Evolutionary conservation across 2,113 vertebrate species (phyloP), one percentile per base, ranked within the genome.

Genomic region (Genyomyrus donnyi): DNA sequence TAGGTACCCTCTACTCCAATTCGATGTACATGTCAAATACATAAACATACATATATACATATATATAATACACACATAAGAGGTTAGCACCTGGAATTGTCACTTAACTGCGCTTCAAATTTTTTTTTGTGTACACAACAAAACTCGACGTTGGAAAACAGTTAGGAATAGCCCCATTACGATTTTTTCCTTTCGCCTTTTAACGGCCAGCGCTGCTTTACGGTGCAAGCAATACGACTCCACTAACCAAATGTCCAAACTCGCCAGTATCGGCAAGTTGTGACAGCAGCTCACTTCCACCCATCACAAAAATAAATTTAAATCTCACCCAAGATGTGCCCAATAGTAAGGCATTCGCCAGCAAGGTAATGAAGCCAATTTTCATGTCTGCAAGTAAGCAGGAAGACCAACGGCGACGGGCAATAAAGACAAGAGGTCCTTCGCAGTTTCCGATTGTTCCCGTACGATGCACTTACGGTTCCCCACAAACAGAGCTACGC

Each of bases 301-400:
- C 24, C 85, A 52, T 27, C 8, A 24, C 24, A 24, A n/a, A 49
- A 86, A 86, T 27, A 49, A 31, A 84, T 84, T 93, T 89, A 0
- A 93, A 94, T 90, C 91, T 96, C 95, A 96, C 96, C 96, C 88
- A 94, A 90, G 95, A 96, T 92, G 95, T 92, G 88, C 92, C 94
- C 92, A 92, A 92, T 89, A 95, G 92, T 91, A 95, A 93, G 93
- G 94, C 93, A 93, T 93, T 95, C 93, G 94, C 92, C 94, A 96
- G 90, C 90, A 94, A 88, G 92, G 95, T 56, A 91, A 91, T 89
- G 92, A 94, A 94, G 93, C 91, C 93, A 87, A 89, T 89, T 93
- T 92, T 93, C 96, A 96, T 96, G 91, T 95, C 95, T 92, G 94
- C 94, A 90, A 92, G 92, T 66, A n/a, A 88, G 70, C 91, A 66